Base-by-base conservation (phyloP, 2,888 invertebrate genomes). In the Microctonus hyperodae region DNA sequence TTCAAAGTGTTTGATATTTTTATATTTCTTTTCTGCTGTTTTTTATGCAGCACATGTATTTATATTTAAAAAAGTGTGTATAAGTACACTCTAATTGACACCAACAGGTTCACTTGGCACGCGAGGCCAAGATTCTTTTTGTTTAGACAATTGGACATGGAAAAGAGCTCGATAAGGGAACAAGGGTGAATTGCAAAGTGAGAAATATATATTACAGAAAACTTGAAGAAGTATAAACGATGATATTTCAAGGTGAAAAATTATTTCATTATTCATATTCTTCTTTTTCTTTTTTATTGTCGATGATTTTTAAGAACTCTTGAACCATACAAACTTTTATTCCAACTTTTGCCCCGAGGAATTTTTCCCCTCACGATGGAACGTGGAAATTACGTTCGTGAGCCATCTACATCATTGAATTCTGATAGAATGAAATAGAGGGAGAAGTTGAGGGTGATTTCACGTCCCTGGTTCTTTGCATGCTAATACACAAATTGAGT, bases 321-420 rank as follows among this genome's bases (percentile, higher is more conserved):
- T 20, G 20, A 16, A 44, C 6, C 44, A 16, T 44, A n/a, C 3
- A n/a, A 16, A 44, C 44, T 44, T 16, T 16, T 16, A 44, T 20
- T 16, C 20, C n/a, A 35, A 44, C 7, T 44, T 44, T 20, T 16
- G 44, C 44, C 44, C 16, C 16, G 44, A 44, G 44, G 0, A 56
- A 56, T 11, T 33, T 33, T 56, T 56, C 33, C 33, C n/a, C 20
- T n/a, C 10, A n/a, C 20, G 4, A 16, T 44, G 16, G 44, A 44
- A 44, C 16, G 44, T 44, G 44, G 16, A 44, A 44, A 44, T 44
- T 44, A 44, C 44, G 6, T 44, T 44, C 44, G 5, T 44, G 16
- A 44, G 44, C 16, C 44, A 44, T 44, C 16, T 44, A 7, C 56
- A 56, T 56, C 56, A 56, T 56, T 20, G 56, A 44, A 44, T 44